Evolutionary conservation across 1,140 invertebrate genomes (phyloP).

Genomic region (Choristoneura fumiferana): DNA sequence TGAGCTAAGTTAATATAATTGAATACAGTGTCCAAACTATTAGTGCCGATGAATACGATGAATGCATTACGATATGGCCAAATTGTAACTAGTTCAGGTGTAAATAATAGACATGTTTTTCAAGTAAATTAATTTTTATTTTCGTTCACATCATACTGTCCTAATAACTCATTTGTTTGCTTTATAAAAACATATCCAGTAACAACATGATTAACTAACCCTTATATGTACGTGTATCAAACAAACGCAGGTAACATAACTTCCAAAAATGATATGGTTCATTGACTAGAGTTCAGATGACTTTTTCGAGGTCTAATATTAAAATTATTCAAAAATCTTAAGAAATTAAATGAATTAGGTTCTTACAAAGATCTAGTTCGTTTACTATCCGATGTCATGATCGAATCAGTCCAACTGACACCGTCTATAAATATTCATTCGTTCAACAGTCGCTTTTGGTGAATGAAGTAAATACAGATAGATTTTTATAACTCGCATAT

Average conservation of each 20-base stretch:
- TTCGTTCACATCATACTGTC: slow-evolving; percentile 73
- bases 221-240: slow-evolving; percentile 51
- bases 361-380: not conserved
- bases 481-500: slow-evolving; percentile 7
- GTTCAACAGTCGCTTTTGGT: not conserved
- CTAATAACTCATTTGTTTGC: slow-evolving; percentile 72
- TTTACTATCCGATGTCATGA: slow-evolving; percentile 1
- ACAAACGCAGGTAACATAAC: slow-evolving; percentile 56
- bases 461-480: slow-evolving; percentile 8
- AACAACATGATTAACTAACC: slow-evolving; percentile 73
- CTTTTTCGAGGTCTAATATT: slow-evolving; percentile 20
- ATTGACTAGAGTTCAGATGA: slow-evolving; percentile 47
- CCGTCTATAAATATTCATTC: slow-evolving; percentile 16
- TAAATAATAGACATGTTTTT: slow-evolving; percentile 37
- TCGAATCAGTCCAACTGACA: slow-evolving; percentile 31
- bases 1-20: no score
- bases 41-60: no score
- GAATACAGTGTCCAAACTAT: no score
- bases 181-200: slow-evolving; percentile 74
- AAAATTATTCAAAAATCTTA: no score
- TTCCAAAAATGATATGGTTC: slow-evolving; percentile 74
- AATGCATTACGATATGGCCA: no score
- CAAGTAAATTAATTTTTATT: slow-evolving; percentile 74
- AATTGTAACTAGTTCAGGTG: no score
- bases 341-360: not conserved